A percentile compares a stretch with the other conserved stretches of the same genome.
Conservation (phyloP, 2,888 invertebrate genomes). For the Polia nebulosa region DNA sequence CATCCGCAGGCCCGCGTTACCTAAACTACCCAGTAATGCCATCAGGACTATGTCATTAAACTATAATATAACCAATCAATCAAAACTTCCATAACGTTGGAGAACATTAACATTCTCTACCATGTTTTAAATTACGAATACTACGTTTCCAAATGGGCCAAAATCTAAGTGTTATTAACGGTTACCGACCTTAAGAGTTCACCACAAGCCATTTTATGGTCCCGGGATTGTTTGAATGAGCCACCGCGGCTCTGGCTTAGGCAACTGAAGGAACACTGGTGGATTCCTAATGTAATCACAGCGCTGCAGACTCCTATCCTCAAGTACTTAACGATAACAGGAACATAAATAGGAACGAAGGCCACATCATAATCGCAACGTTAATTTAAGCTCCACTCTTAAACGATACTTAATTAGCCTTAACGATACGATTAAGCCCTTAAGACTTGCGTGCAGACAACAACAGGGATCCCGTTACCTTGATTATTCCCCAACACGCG, state of each 20-base stretch:
- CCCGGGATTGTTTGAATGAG: too few species aligned
- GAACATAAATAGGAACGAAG: slow-evolving; percentile 16
- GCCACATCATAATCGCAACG: slow-evolving; percentile 35
- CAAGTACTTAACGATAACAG: slow-evolving; percentile 9
- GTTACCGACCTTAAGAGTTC: too few species aligned
- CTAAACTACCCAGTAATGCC: too few species aligned
- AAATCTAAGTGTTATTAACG: too few species aligned
- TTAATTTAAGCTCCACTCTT: slow-evolving; percentile 34
- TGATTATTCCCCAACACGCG: slow-evolving; percentile 57
- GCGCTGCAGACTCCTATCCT: slow-evolving; percentile 1
- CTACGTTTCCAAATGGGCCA: too few species aligned
- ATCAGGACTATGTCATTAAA: too few species aligned
- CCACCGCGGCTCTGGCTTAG: too few species aligned
- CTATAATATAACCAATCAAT: background rate
- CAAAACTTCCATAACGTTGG: background rate
- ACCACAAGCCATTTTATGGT: background rate
- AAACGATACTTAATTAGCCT: slow-evolving; percentile 44
- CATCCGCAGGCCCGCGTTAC: too few species aligned
- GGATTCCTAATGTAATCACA: background rate
- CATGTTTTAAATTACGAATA: background rate
- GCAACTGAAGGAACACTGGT: too few species aligned
- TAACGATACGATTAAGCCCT: slow-evolving; percentile 49
- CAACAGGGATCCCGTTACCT: slow-evolving; percentile 45
- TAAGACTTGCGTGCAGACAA: slow-evolving; percentile 50
- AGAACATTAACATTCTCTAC: too few species aligned